phyloP scores from a whole-genome alignment of 1,140 invertebrate genomes.

The Macrosteles quadrilineatus region DNA sequence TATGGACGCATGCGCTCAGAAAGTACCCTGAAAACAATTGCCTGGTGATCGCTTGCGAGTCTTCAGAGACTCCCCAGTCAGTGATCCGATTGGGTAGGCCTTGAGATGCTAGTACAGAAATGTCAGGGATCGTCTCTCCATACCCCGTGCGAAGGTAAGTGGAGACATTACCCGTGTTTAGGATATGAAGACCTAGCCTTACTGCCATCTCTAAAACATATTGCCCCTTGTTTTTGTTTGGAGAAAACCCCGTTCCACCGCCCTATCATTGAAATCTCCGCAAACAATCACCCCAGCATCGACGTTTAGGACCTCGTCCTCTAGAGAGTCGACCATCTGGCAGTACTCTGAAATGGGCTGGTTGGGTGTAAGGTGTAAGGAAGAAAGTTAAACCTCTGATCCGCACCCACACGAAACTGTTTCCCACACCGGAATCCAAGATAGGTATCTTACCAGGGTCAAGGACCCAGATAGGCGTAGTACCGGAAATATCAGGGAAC shows the following conservation, averaged over 20 bases:
- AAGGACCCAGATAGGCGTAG: background rate
- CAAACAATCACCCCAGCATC: background rate
- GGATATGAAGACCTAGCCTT: background rate
- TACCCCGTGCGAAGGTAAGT: background rate
- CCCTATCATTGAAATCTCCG: background rate
- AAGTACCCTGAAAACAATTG: background rate
- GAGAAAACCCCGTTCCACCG: background rate
- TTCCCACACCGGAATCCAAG: background rate
- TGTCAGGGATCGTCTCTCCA: background rate
- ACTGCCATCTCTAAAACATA: background rate
- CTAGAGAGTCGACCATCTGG: background rate
- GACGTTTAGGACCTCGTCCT: background rate
- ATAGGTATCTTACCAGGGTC: background rate
- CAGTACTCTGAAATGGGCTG: background rate
- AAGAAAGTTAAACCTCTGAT: background rate
- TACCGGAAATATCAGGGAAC: background rate
- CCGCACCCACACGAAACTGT: background rate
- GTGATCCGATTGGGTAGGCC: background rate
- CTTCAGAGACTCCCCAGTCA: background rate
- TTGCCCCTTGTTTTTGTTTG: background rate
- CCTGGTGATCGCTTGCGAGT: slow-evolving; percentile 7
- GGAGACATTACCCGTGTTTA: background rate
- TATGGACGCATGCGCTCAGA: background rate
- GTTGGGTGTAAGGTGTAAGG: background rate
- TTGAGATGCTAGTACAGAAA: background rate